Evolutionary conservation across 2,888 invertebrate species (phyloP).

Genomic region (Serrognathus titanus): DNA sequence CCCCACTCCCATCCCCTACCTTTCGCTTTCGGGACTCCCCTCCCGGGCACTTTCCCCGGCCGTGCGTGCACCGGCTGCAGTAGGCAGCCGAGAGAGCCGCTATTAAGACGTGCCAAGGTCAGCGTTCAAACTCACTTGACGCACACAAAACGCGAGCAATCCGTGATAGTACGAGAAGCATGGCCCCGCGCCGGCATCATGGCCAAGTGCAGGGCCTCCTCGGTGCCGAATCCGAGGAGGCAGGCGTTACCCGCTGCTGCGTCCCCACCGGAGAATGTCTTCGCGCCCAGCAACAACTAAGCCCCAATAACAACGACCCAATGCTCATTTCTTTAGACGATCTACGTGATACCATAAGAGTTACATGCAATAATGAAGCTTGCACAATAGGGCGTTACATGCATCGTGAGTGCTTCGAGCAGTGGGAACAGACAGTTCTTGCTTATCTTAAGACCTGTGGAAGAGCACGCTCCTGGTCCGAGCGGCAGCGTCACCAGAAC

Average conservation of each 20-base stretch:
- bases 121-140: too few species aligned
- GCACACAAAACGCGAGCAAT: not conserved
- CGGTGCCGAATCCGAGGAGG: constrained; percentile 36
- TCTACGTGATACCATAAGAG: constrained; percentile 77
- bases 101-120: constrained; percentile 37
- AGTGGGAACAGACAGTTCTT: constrained; percentile 88
- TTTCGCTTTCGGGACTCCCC: constrained; percentile 62
- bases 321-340: constrained; percentile 63
- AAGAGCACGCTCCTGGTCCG: constrained; percentile 91
- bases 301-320: constrained; percentile 47
- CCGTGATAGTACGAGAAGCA: constrained; percentile 23
- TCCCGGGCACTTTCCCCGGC: constrained; percentile 46
- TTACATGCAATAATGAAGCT: constrained; percentile 91
- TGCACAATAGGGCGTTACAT: constrained; percentile 87
- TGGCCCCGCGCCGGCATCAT: constrained; percentile 57
- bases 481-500: constrained; percentile 90
- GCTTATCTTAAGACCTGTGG: constrained; percentile 88
- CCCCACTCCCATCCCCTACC: constrained; percentile 57
- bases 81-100: constrained; percentile 55
- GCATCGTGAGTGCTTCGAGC: constrained; percentile 94
- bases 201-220: constrained; percentile 47
- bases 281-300: constrained; percentile 53
- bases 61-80: constrained; percentile 59
- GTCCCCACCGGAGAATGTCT: constrained; percentile 79
- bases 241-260: constrained; percentile 68